A percentile compares a stretch with the other conserved stretches of the same genome.
These are phyloP conservation scores for Pipistrellus nathusii DNA, from an alignment of 2,797 vertebrate species.

Conservation along the genomic window DNA sequence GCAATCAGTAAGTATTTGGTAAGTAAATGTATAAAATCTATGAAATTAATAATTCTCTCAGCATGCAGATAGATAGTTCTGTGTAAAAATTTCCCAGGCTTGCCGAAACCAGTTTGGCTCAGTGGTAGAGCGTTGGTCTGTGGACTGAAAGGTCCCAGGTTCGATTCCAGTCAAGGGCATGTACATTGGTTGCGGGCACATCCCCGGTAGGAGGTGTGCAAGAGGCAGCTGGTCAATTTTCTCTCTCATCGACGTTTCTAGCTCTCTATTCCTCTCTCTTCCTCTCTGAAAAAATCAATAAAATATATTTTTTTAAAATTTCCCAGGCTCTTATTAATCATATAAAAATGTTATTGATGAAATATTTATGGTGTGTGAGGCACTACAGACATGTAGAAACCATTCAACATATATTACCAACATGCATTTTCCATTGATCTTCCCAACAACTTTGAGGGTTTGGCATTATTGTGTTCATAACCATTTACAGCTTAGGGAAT, in stretches of 20 bases:
- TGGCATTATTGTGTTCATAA: not conserved
- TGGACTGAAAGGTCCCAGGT: too few relatives aligned
- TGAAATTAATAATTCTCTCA: slow-evolving; percentile 14
- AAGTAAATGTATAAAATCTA: not conserved
- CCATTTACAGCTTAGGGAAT: slow-evolving; percentile 9
- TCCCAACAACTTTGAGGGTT: not conserved
- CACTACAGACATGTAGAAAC: not conserved
- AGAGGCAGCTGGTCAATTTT: too few relatives aligned
- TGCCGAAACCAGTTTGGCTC: too few relatives aligned
- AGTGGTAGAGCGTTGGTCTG: too few relatives aligned
- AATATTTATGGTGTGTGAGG: not conserved
- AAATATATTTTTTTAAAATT: too few relatives aligned
- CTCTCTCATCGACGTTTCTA: too few relatives aligned
- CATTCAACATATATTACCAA: not conserved
- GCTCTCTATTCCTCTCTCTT: too few relatives aligned
- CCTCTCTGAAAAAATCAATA: too few relatives aligned
- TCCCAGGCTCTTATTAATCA: not conserved
- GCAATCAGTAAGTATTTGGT: not conserved
- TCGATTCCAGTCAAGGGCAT: too few relatives aligned
- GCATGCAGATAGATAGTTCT: not conserved
- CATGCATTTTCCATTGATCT: slow-evolving; percentile 29
- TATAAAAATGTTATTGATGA: not conserved
- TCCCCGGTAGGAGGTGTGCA: too few relatives aligned
- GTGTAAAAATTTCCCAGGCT: not conserved
- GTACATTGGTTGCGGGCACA: too few relatives aligned